A percentile compares a stretch with the other conserved stretches of the same genome.
phyloP scores from a whole-genome alignment of 35 echinoderm and acorn worm genomes.

The Acanthaster planci region DNA sequence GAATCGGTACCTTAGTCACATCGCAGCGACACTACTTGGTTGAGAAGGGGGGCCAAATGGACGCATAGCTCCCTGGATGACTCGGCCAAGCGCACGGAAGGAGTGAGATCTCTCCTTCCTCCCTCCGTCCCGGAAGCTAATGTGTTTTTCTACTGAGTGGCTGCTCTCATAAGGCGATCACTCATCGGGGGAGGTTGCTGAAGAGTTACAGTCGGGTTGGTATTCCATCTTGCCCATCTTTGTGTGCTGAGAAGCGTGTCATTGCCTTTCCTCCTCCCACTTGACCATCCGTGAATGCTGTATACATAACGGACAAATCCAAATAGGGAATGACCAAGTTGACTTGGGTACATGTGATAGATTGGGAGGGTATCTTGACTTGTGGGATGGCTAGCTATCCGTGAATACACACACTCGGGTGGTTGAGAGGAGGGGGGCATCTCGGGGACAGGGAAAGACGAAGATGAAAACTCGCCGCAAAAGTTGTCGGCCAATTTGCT shows the following conservation, averaged over 20 bases:
- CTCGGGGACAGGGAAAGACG: background rate
- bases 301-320: slow-evolving; percentile 17
- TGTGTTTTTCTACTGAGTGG: background rate
- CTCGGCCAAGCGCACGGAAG: background rate
- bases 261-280: slow-evolving; percentile 9
- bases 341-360: too few relatives aligned
- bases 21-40: background rate
- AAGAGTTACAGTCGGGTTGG: slow-evolving; percentile 25
- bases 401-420: slow-evolving; percentile 2
- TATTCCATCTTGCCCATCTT: slow-evolving; percentile 31
- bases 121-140: too few relatives aligned
- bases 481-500: slow-evolving; percentile 23
- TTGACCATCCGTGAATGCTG: slow-evolving; percentile 4
- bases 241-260: slow-evolving; percentile 21
- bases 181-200: background rate
- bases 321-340: background rate
- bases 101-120: too few relatives aligned
- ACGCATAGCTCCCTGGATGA: background rate
- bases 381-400: background rate
- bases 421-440: background rate
- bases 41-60: background rate
- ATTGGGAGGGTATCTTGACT: too few relatives aligned
- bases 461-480: background rate
- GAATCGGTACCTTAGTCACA: slow-evolving; percentile 4
- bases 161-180: slow-evolving; percentile 18